Conservation (phyloP, 2,888 invertebrate species). For the Ophion ventricosus region DNA sequence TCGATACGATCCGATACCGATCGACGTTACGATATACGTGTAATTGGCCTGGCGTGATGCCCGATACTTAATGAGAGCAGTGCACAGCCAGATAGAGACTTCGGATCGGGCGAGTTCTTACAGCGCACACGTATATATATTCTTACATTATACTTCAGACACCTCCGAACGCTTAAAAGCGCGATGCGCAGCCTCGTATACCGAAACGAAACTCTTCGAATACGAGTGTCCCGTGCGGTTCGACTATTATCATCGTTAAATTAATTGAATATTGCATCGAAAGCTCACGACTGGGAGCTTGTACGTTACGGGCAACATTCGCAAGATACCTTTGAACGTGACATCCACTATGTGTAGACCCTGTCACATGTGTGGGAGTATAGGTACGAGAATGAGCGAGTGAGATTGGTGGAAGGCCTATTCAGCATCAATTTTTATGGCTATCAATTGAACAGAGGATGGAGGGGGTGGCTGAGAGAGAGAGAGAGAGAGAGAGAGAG, state of each 20-base stretch:
- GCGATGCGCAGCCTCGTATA: neutral
- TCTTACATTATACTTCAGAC: conserved; percentile 33
- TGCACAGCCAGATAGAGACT: conserved; percentile 19
- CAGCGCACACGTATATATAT: neutral
- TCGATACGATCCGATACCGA: conserved; percentile 54
- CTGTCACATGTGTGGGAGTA: no score
- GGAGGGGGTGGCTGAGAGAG: no score
- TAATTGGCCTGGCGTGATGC: conserved; percentile 59
- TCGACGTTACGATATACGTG: conserved; percentile 40
- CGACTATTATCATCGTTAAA: conserved; percentile 11
- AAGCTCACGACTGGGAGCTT: conserved; percentile 24
- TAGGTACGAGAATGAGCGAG: no score
- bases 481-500: no score
- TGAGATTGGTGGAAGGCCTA: no score
- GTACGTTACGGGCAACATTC: no score
- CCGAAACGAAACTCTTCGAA: neutral
- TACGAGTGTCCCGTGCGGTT: conserved; percentile 9
- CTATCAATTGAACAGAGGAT: no score
- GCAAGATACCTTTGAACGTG: no score
- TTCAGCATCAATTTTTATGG: no score
- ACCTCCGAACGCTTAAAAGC: conserved; percentile 21
- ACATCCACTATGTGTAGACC: no score
- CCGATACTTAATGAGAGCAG: conserved; percentile 50
- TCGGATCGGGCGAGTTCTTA: conserved; percentile 45
- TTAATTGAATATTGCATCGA: conserved; percentile 21